A percentile compares a stretch with the other conserved stretches of the same genome.
Evolutionary conservation across 2,113 vertebrate species (phyloP).

Genomic region (Tapirus terrestris): DNA sequence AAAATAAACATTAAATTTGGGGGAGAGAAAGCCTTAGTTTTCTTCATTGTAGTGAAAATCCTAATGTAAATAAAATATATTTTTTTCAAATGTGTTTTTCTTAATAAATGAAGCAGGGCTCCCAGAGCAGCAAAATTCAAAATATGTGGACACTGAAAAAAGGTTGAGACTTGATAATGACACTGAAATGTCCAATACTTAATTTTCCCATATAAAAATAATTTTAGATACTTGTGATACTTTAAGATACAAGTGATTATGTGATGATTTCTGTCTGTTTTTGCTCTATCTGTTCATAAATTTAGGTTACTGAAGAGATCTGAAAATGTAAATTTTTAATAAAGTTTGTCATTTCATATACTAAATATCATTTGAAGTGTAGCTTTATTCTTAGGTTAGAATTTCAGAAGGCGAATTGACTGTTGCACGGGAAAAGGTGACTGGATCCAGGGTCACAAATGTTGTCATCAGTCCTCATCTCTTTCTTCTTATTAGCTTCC

Average conservation of each 20-base stretch:
- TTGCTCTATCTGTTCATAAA: not conserved
- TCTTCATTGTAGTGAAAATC: not conserved
- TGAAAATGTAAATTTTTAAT: constrained; percentile 48
- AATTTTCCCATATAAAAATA: not conserved
- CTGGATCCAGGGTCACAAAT: not conserved
- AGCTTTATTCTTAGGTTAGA: not conserved
- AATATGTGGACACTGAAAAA: not conserved
- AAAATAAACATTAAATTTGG: constrained; percentile 1
- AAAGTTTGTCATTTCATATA: not conserved
- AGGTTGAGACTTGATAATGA: not conserved
- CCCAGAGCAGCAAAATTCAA: not conserved
- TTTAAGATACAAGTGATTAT: not conserved
- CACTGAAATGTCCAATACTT: not conserved
- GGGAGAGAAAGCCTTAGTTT: not conserved
- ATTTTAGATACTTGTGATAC: not conserved
- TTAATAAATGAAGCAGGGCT: not conserved
- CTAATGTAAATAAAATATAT: not conserved
- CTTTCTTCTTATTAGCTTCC: not conserved
- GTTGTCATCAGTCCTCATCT: too few species aligned
- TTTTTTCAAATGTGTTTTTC: constrained; percentile 4
- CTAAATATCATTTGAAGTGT: not conserved
- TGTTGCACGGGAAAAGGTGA: not conserved
- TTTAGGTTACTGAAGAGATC: not conserved
- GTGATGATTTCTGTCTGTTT: not conserved
- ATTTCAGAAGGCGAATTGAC: not conserved